These are phyloP conservation scores for Solenodon paradoxus DNA, from an alignment of 2,113 vertebrate genomes.

Conservation along the genomic window DNA sequence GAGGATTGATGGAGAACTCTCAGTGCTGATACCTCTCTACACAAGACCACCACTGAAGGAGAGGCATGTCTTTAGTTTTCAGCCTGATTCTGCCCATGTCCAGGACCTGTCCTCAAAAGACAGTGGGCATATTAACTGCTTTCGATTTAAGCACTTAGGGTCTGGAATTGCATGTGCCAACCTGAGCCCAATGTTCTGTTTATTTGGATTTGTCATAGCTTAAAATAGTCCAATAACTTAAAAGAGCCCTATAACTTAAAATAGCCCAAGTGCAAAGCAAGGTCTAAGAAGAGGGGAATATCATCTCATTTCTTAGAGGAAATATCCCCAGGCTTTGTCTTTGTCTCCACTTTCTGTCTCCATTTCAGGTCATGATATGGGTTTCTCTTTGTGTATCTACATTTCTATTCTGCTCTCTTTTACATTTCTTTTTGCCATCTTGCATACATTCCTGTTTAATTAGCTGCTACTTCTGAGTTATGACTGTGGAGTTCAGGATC, in stretches of 20 bases:
- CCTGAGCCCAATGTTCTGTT: background rate
- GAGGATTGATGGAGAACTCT: background rate
- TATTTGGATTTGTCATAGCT: background rate
- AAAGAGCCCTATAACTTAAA: background rate
- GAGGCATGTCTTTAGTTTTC: background rate
- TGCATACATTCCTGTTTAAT: background rate
- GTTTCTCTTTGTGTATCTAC: background rate
- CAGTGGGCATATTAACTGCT: background rate
- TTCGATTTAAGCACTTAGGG: background rate
- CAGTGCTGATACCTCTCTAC: background rate
- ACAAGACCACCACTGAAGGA: background rate
- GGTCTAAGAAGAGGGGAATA: background rate
- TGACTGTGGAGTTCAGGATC: background rate
- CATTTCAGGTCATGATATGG: background rate
- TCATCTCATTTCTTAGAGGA: background rate
- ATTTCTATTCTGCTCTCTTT: background rate
- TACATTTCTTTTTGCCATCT: background rate
- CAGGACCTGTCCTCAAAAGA: background rate
- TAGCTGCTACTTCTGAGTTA: background rate
- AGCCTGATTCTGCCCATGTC: background rate
- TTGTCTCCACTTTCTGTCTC: background rate
- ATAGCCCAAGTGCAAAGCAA: background rate
- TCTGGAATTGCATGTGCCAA: background rate
- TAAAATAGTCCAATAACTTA: background rate
- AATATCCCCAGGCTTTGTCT: background rate